phyloP scores from a whole-genome alignment of 92 coral and sea anemone species.

The Zoanthus solanderi region DNA sequence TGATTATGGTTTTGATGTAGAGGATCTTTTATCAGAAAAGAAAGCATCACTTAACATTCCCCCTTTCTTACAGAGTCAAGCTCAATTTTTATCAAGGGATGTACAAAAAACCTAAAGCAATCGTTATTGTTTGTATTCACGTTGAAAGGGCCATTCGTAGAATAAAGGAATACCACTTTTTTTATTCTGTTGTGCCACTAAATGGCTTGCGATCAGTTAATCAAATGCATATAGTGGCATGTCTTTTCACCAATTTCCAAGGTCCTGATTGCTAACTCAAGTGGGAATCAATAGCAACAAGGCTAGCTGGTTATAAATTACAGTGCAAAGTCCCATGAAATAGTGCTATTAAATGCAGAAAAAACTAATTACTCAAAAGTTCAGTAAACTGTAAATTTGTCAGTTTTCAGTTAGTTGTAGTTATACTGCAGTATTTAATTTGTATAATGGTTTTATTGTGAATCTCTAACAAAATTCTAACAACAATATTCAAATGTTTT shows the following conservation, averaged over 20 bases:
- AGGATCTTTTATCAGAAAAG: conserved; percentile 40
- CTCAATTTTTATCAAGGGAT: conserved; percentile 56
- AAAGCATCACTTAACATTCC: conserved; percentile 67
- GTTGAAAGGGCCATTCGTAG: conserved; percentile 72
- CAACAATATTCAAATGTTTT: conserved; percentile 10
- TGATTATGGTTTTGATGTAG: conserved; percentile 66
- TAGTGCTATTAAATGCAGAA: neutral
- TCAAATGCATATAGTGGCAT: conserved; percentile 61
- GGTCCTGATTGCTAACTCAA: conserved; percentile 52
- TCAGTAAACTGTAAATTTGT: neutral
- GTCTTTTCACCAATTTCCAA: conserved; percentile 61
- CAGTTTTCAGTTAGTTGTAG: neutral
- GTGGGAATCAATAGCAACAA: conserved; percentile 9
- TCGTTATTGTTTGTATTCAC: conserved; percentile 66
- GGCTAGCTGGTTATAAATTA: conserved; percentile 16
- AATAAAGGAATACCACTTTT: conserved; percentile 66
- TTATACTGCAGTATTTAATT: neutral
- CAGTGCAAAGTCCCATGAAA: neutral
- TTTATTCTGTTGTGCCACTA: conserved; percentile 59
- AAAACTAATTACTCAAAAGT: neutral
- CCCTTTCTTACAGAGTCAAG: conserved; percentile 61
- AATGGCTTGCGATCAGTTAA: conserved; percentile 53
- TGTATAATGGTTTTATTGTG: conserved; percentile 1
- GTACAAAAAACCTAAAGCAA: conserved; percentile 58
- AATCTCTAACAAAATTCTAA: neutral